Conservation (phyloP, 2,797 vertebrate genomes). For the Hippoglossus hippoglossus region DNA sequence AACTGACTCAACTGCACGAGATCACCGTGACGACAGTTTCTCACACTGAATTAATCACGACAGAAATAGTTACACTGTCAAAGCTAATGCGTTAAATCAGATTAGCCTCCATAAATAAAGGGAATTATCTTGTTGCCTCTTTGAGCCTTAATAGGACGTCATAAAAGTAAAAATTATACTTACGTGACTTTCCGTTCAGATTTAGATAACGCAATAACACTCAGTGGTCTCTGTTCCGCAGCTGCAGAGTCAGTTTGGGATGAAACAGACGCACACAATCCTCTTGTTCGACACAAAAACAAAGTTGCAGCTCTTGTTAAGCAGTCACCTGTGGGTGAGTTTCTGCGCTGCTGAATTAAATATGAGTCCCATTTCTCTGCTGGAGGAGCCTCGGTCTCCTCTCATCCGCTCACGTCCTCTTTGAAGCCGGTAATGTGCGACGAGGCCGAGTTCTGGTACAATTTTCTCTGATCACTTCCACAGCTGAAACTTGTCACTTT, state of each 20-base stretch:
- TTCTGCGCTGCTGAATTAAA: slow-evolving; percentile 64
- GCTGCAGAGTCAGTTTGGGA: background rate
- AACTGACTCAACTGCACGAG: too few relatives aligned
- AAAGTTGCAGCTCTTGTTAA: slow-evolving; percentile 60
- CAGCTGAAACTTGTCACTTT: slow-evolving; percentile 34
- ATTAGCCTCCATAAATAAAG: background rate
- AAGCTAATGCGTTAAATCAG: too few relatives aligned
- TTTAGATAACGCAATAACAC: slow-evolving; percentile 9
- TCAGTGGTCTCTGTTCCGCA: background rate
- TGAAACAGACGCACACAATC: slow-evolving; percentile 35
- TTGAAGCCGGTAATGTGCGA: slow-evolving; percentile 44
- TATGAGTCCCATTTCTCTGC: slow-evolving; percentile 50
- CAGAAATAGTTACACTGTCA: too few relatives aligned
- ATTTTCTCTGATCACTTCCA: slow-evolving; percentile 35
- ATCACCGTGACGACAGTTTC: too few relatives aligned
- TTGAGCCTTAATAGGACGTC: too few relatives aligned
- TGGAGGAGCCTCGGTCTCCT: slow-evolving; percentile 13
- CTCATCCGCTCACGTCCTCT: slow-evolving; percentile 38
- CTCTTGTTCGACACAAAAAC: slow-evolving; percentile 55
- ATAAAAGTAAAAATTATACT: too few relatives aligned
- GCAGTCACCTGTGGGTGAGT: slow-evolving; percentile 50
- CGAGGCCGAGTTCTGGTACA: slow-evolving; percentile 16
- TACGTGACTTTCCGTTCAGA: background rate
- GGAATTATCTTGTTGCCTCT: too few relatives aligned
- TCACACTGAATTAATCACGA: too few relatives aligned